Evolutionary conservation across 2,888 invertebrate species (phyloP).

Genomic region (Nemurella pictetii): DNA sequence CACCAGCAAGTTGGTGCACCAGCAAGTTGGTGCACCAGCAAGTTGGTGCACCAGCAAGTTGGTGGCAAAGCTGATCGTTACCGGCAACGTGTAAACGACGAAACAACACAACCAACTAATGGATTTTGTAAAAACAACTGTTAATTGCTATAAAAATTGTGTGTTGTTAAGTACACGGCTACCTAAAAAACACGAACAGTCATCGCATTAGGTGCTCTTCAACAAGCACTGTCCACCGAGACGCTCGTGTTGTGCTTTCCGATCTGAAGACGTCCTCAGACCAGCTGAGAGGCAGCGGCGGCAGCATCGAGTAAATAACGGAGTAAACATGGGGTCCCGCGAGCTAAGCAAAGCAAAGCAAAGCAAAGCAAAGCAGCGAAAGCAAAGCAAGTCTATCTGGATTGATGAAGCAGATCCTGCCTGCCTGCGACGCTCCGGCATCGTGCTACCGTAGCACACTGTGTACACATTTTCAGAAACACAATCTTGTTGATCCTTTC

Average conservation of each 20-base stretch:
- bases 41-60: too few species aligned
- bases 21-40: too few species aligned
- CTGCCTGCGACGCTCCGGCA: too few species aligned
- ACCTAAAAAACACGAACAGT: not conserved
- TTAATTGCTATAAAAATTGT: not conserved
- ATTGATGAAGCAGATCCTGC: too few species aligned
- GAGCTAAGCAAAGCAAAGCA: not conserved
- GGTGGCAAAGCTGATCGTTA: not conserved
- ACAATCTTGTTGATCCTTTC: constrained; percentile 41
- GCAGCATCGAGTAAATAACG: not conserved
- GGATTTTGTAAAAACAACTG: not conserved
- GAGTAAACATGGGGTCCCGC: not conserved
- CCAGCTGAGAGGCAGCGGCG: not conserved
- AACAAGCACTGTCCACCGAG: not conserved
- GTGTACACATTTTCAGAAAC: not conserved
- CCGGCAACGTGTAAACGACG: too few species aligned
- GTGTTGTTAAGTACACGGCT: too few species aligned
- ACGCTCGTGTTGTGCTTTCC: not conserved
- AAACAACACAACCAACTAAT: not conserved
- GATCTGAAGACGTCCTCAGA: not conserved
- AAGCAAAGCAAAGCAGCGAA: not conserved
- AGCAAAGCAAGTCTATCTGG: not conserved
- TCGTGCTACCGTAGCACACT: not conserved
- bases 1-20: too few species aligned
- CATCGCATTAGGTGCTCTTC: not conserved